Evolutionary conservation across 2,113 vertebrate genomes (phyloP).

Genomic region (Phalacrocorax carbo): DNA sequence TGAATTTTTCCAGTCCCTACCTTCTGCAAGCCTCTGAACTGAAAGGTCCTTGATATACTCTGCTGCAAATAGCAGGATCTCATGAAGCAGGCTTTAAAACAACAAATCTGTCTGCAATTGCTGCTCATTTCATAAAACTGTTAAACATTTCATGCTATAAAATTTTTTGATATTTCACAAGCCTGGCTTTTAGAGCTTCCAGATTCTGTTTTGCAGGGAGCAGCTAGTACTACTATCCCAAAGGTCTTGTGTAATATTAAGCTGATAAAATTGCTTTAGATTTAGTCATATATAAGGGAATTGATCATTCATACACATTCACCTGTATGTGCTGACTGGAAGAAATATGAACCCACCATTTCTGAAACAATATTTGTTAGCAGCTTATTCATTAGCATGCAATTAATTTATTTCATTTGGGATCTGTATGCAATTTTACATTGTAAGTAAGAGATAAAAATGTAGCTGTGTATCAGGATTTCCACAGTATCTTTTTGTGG

Average conservation of each 20-base stretch:
- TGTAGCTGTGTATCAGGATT: not conserved
- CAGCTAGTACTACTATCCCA: conserved; percentile 35
- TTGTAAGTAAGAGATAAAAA: not conserved
- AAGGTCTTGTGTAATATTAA: conserved; percentile 48
- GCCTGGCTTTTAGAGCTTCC: conserved; percentile 51
- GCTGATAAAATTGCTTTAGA: conserved; percentile 61
- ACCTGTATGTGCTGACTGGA: not conserved
- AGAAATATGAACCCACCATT: not conserved
- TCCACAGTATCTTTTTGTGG: not conserved
- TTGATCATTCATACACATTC: conserved; percentile 17
- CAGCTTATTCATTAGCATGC: not conserved
- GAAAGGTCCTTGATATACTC: not conserved
- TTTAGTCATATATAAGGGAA: conserved; percentile 35
- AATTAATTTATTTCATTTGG: not conserved
- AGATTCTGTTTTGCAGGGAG: conserved; percentile 59
- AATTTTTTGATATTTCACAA: conserved; percentile 57
- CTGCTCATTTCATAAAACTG: conserved; percentile 51
- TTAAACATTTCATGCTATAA: conserved; percentile 39
- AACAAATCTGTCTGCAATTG: conserved; percentile 57
- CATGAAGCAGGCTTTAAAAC: conserved; percentile 45
- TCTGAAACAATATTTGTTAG: not conserved
- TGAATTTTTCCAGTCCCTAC: not conserved
- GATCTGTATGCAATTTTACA: not conserved
- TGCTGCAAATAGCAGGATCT: conserved; percentile 7
- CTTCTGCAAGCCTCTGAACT: conserved; percentile 30